Base-by-base conservation (phyloP, 2,888 invertebrate genomes). In the Octonoba sinensis region DNA sequence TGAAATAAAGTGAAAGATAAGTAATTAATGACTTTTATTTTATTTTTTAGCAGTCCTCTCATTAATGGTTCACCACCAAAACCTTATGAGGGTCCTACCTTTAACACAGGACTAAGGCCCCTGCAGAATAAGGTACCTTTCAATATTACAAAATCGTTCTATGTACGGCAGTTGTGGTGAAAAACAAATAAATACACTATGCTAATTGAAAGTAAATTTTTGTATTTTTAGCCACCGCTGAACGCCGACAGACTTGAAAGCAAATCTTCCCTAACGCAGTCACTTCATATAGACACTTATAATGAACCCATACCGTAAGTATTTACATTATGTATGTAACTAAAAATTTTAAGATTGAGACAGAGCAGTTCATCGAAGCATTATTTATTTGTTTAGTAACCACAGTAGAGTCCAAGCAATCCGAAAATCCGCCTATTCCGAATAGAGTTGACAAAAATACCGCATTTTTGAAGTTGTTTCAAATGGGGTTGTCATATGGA, bases 261-360 rank as follows among this genome's bases (percentile, higher is more conserved):
- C 47, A 82, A 70, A 44, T 75, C 70, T 27, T 47, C 70, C 12
- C 88, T 92, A 87, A 92, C 93, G 86, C 94, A 95, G 89, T 93
- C 94, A 8, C 90, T 96, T 79, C 95, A 95, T 89, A 94, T 96
- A 86, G 95, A 96, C 87, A 95, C 95, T 71, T 94, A 94, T 87
- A 93, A 93, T 44, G 95, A 95, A 88, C 95, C 95, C 74, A 91
- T 95, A 87, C 93, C 95, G 95, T 95, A 89, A 93, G 94, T 93
- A 83, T 1, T 22, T 56, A 27, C 12, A 3, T 36, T 1, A 36
- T 36, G 11, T 36, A 11, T 11, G 11, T 36, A 6, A 27, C 27
- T 2, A 27, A 27, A 27, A 27, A 27, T 27, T 3, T 27, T 27
- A 6, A 3, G 27, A 3, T 27, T 27, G 27, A 27, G 6, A 27